These are phyloP conservation scores for Neodiprion pinetum DNA, from an alignment of 1,140 invertebrate species.

Conservation along the genomic window DNA sequence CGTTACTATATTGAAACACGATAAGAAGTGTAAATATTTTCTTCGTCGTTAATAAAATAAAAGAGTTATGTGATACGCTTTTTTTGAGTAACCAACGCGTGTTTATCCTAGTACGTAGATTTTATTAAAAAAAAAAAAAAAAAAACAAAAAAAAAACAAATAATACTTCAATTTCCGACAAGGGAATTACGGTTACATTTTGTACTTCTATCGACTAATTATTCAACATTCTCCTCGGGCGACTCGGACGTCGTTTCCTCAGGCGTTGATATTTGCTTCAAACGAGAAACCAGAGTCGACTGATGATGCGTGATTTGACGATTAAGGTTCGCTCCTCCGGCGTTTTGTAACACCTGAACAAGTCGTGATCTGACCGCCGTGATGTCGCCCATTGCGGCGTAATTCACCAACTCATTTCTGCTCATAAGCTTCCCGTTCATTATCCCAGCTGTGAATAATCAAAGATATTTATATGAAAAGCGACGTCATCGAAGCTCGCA, in stretches of 20 bases:
- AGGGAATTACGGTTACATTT: neutral
- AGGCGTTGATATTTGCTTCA: slow-evolving; percentile 65
- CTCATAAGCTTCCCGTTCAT: slow-evolving; percentile 71
- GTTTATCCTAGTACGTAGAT: too few species aligned
- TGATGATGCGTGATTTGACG: slow-evolving; percentile 73
- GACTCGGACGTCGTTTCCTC: slow-evolving; percentile 5
- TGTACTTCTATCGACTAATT: slow-evolving; percentile 42
- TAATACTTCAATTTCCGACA: neutral
- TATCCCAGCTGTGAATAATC: slow-evolving; percentile 67
- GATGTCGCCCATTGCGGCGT: slow-evolving; percentile 68
- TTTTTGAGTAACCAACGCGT: too few species aligned
- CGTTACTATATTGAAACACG: neutral
- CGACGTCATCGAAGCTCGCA: too few species aligned
- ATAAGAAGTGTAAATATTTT: neutral
- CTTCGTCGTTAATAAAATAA: neutral
- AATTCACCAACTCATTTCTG: slow-evolving; percentile 70
- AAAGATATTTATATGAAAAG: neutral
- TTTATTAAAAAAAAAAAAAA: slow-evolving; percentile 12
- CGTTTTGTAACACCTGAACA: slow-evolving; percentile 69
- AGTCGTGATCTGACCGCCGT: slow-evolving; percentile 67
- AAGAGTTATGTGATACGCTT: neutral
- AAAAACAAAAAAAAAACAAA: slow-evolving; percentile 26
- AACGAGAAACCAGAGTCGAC: slow-evolving; percentile 68
- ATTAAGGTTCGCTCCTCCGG: slow-evolving; percentile 66
- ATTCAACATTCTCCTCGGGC: slow-evolving; percentile 18